Evolutionary conservation across 2,888 invertebrate species (phyloP).

Genomic region (Rhamnusium bicolor): DNA sequence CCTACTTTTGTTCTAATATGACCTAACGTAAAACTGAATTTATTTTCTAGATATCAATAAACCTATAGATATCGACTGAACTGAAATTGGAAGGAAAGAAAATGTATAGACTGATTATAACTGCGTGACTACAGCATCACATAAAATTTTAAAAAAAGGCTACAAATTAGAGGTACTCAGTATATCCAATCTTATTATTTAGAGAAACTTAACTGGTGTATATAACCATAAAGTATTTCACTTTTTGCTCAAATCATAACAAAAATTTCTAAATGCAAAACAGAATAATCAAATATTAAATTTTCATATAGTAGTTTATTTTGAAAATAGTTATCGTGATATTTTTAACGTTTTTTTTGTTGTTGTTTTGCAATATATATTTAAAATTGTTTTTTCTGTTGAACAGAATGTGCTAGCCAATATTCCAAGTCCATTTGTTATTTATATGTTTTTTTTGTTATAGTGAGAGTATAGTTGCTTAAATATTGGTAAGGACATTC

Average conservation of each 20-base stretch:
- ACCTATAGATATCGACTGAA: constrained; percentile 27
- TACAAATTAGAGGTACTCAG: not conserved
- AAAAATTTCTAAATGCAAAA: constrained; percentile 30
- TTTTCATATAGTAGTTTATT: constrained; percentile 20
- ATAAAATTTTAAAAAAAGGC: constrained; percentile 4
- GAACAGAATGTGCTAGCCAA: not conserved
- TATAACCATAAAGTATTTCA: constrained; percentile 25
- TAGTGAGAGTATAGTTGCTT: constrained; percentile 14
- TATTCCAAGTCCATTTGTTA: not conserved
- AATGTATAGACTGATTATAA: constrained; percentile 42
- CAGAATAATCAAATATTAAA: constrained; percentile 40
- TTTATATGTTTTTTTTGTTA: too few relatives aligned
- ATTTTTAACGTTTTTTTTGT: constrained; percentile 32
- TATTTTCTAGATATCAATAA: constrained; percentile 43
- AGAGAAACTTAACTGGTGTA: constrained; percentile 10
- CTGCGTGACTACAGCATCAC: constrained; percentile 38
- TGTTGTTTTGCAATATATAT: constrained; percentile 20
- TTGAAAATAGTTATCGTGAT: constrained; percentile 48
- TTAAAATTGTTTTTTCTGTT: not conserved
- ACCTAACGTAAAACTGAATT: not conserved
- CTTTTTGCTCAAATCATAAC: constrained; percentile 34
- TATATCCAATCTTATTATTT: constrained; percentile 20
- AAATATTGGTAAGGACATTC: constrained; percentile 12
- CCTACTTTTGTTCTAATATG: too few relatives aligned
- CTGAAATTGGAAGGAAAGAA: constrained; percentile 34